Evolutionary conservation across 2,888 invertebrate genomes (phyloP), one percentile per base, ranked within the genome.

Genomic region (Drosophila prostipennis): DNA sequence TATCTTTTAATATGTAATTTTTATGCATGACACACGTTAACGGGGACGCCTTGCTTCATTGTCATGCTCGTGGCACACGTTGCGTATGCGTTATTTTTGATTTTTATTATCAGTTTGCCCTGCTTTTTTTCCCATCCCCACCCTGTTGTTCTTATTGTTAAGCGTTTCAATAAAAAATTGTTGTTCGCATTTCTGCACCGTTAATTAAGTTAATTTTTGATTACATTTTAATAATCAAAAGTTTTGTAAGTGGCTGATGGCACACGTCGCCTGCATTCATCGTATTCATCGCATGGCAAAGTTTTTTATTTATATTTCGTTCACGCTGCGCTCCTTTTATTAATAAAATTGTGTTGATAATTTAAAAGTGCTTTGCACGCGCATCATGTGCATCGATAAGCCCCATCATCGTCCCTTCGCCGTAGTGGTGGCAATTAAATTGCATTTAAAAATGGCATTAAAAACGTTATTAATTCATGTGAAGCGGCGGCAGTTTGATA

Each of bases 1-100:
- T 88, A 86, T 88, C 80, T 72, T 86, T 78, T 85, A 78, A 82
- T 82, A 86, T 86, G 83, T 80, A 85, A 87, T 87, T 82, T 79
- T 78, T 85, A 83, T 87, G 86, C 83, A 87, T 81, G 86, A 76
- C 76, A 65, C 76, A 67, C 59, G 42, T 39, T 52, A 23, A 36
- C 23, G 49, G 14, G 46, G n/a, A 46, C 48, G 57, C n/a, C 49
- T 46, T 42, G 51, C 68, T 60, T 77, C 75, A 69, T 79, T 74
- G 77, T 51, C 64, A 57, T 75, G 67, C 61, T 55, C 43, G 29
- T 51, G 56, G 58, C 70, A 64, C 64, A 58, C 74, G 49, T 43
- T 53, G 65, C 83, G 83, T 78, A 87, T 80, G 55, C 86, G 72
- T 78, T 56, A 75, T 78, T 64, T 80, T 77, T 81, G 72, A 85